Evolutionary conservation across 1,140 invertebrate species (phyloP), one percentile per base, ranked within the genome.

Genomic region (Temnothorax longispinosus): DNA sequence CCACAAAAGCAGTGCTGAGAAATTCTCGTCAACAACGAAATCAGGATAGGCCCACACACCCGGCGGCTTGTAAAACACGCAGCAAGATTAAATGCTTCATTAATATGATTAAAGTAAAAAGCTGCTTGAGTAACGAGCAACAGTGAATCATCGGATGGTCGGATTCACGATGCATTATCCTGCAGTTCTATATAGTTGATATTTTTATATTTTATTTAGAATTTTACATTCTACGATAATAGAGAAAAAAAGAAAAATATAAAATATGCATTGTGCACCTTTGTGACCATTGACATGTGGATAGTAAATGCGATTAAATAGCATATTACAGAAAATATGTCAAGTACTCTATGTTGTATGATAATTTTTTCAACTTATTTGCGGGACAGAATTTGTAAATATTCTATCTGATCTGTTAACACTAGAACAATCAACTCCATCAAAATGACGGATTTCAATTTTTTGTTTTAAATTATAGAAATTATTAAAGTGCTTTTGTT

Each of bases 91-190:
- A 95, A 95, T 94, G 94, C 94, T 95, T 95, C 94, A 95, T 95
- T 95, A 95, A 95, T 94, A 94, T 95, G 94, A 95, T 95, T 95
- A 95, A 95, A 95, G 94, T 94, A 95, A 94, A 95, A 95, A 95
- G 93, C 94, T 94, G 93, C 87, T 87, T 94, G 94, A 95, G 92
- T 95, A 95, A 95, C 94, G 94, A 94, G 94, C 67, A 86, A 75
- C 89, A 90, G 88, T 95, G 93, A 95, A 95, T 95, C 93, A 95
- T 94, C 89, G 90, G 85, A 86, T 88, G 88, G 87, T 58, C 64
- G 18, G 35, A 41, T 75, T 32, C 44, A 62, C 54, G 4, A 3
- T 74, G 41, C 54, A 27, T 82, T 74, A 47, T 35, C 8, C 32
- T 21, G 27, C 27, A 32, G 41, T 21, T 75, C 27, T 74, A 74